These are phyloP conservation scores for Antitype chi DNA, from an alignment of 2,888 invertebrate species.

Conservation along the genomic window DNA sequence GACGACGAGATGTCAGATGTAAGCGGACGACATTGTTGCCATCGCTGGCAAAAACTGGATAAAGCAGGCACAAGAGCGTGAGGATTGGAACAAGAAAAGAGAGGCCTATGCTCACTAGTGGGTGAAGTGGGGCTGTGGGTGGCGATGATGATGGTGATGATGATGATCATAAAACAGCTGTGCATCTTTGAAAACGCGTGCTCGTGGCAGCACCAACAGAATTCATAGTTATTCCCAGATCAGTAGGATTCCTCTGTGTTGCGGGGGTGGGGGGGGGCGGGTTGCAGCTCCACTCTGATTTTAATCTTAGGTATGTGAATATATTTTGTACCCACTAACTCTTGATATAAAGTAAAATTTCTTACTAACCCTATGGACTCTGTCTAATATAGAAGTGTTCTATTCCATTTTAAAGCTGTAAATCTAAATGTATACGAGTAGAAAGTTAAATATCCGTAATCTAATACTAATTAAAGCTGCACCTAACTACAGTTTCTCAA, in stretches of 20 bases:
- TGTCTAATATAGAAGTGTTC: not conserved
- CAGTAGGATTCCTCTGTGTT: not conserved
- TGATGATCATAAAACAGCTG: not conserved
- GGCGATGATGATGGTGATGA: too few relatives aligned
- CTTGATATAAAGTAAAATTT: not conserved
- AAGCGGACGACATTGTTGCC: too few relatives aligned
- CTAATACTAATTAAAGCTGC: not conserved
- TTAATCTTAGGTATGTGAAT: not conserved
- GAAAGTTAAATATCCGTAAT: not conserved
- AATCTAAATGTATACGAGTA: not conserved
- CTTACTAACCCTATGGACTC: too few relatives aligned
- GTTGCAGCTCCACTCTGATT: not conserved
- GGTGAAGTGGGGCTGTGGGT: too few relatives aligned
- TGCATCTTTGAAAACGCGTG: too few relatives aligned
- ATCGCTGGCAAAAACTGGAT: too few relatives aligned
- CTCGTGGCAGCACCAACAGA: not conserved
- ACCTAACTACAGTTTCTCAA: constrained; percentile 5
- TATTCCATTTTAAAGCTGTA: not conserved
- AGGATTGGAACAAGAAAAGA: too few relatives aligned
- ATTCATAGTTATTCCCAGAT: not conserved
- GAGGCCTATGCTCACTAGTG: too few relatives aligned
- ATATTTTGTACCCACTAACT: too few relatives aligned
- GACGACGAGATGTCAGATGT: too few relatives aligned
- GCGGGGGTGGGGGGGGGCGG: too few relatives aligned
- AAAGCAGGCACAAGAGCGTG: too few relatives aligned